Percentiles rank a stretch among this genome's conserved stretches.
Conservation (phyloP, 2,113 vertebrate genomes). For the Glaucidium brasilianum region DNA sequence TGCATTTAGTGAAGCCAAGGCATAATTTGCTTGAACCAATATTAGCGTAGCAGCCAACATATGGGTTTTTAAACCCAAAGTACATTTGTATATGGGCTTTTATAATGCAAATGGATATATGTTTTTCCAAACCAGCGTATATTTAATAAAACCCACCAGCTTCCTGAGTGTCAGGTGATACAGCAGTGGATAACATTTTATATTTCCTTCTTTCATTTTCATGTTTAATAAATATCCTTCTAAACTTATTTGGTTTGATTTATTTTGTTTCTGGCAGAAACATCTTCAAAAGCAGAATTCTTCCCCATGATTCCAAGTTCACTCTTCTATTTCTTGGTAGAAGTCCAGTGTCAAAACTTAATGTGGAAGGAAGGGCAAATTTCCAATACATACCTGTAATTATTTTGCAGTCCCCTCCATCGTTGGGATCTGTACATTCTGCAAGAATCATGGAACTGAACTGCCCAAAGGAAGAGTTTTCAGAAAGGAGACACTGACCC, state of each 20-base stretch:
- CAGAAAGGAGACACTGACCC: neutral
- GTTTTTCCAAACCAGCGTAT: slow-evolving; percentile 41
- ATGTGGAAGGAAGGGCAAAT: neutral
- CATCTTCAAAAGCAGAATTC: neutral
- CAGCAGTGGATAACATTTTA: neutral
- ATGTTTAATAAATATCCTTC: neutral
- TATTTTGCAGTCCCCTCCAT: neutral
- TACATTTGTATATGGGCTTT: slow-evolving; percentile 63
- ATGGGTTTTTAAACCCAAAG: slow-evolving; percentile 68
- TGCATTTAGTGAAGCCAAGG: slow-evolving; percentile 63
- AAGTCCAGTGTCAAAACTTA: neutral
- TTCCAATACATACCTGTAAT: neutral
- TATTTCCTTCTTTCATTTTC: neutral
- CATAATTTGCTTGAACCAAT: slow-evolving; percentile 72
- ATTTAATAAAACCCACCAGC: slow-evolving; percentile 48
- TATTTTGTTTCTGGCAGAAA: neutral
- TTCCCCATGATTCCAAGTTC: neutral
- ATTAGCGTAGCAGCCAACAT: slow-evolving; percentile 62
- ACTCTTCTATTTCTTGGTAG: neutral
- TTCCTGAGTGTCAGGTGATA: slow-evolving; percentile 56
- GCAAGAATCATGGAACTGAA: neutral
- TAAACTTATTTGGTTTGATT: neutral
- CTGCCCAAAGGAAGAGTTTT: neutral
- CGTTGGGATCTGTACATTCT: neutral
- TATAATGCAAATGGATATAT: slow-evolving; percentile 61